Percentiles rank a stretch among this genome's conserved stretches.
Evolutionary conservation across 1,140 invertebrate species (phyloP).

Genomic region (Apolygus lucorum): DNA sequence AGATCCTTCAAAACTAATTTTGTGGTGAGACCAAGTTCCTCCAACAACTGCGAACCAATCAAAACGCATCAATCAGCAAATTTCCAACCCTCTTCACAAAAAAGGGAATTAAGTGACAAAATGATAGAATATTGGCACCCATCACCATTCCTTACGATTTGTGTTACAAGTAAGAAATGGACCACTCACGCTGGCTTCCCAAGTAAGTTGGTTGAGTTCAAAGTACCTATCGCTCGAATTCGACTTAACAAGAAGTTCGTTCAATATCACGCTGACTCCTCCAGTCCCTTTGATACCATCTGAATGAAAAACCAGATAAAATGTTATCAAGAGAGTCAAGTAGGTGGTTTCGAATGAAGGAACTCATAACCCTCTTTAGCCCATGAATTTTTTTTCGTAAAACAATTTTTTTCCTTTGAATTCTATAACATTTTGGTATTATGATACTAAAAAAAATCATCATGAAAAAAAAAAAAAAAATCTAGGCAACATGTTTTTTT

Average conservation of each 20-base stretch:
- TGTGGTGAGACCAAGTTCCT: background rate
- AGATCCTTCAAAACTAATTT: constrained; percentile 16
- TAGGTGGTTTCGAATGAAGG: too few species aligned
- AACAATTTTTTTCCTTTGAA: too few species aligned
- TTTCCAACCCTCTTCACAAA: too few species aligned
- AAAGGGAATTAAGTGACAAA: background rate
- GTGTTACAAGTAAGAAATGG: too few species aligned
- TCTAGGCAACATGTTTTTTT: too few species aligned
- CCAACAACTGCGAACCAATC: constrained; percentile 13
- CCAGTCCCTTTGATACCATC: constrained; percentile 23
- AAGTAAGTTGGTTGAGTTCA: constrained; percentile 21
- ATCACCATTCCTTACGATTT: background rate
- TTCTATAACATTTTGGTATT: too few species aligned
- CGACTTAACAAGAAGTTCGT: constrained; percentile 24
- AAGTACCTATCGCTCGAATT: constrained; percentile 20
- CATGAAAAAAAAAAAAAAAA: too few species aligned
- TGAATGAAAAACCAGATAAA: constrained; percentile 17
- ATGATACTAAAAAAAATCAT: too few species aligned
- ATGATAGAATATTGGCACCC: background rate
- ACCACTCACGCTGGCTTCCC: constrained; percentile 23
- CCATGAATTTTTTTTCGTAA: background rate
- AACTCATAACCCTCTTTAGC: too few species aligned
- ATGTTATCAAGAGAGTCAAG: background rate
- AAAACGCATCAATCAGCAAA: background rate
- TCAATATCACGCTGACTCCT: constrained; percentile 7